Base-by-base conservation (phyloP, 1,140 invertebrate genomes). In the Rhopalosiphum maidis region DNA sequence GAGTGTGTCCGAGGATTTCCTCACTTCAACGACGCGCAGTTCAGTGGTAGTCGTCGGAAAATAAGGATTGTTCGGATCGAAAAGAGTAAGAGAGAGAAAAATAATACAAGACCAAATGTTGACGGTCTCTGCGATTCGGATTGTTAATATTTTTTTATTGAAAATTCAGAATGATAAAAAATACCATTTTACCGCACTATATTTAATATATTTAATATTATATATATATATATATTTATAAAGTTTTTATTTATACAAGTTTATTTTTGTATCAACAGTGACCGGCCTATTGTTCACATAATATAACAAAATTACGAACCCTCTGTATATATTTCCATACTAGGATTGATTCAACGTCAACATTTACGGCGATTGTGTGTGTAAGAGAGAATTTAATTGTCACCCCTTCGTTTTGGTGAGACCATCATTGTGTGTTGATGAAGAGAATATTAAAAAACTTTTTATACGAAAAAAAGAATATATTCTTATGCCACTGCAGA, bases 111-210 rank as follows among this genome's bases (percentile, higher is more conserved):
- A 37, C 85, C 43, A 30, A 54, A 54, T 89, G 23, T 7, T 21
- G 48, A 46, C 8, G 46, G 86, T 22, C 46, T 51, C n/a, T 89
- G n/a, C 7, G 8, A 30, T 89, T n/a, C n/a, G 15, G 6, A n/a
- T 48, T 87, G 30, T 89, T 87, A 86, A 86, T 88, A 35, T 51
- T 89, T 89, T 89, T 89, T 89, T 89, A 89, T 89, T 54, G 87
- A 89, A 89, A 88, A 89, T 35, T 54, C 86, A 54, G 4, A 54
- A 54, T 51, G 48, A 89, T 37, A 54, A 89, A 54, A 54, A 89
- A 89, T 54, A 11, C 48, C 46, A 54, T 54, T 37, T 89, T n/a
- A 22, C 21, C 11, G 8, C 37, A 86, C n/a, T 21, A 77, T 6
- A 77, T 77, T 77, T n/a, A n/a, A 77, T n/a, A 77, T 18, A 77